phyloP scores from a whole-genome alignment of 2,888 invertebrate genomes.

The Ischnura elegans region DNA sequence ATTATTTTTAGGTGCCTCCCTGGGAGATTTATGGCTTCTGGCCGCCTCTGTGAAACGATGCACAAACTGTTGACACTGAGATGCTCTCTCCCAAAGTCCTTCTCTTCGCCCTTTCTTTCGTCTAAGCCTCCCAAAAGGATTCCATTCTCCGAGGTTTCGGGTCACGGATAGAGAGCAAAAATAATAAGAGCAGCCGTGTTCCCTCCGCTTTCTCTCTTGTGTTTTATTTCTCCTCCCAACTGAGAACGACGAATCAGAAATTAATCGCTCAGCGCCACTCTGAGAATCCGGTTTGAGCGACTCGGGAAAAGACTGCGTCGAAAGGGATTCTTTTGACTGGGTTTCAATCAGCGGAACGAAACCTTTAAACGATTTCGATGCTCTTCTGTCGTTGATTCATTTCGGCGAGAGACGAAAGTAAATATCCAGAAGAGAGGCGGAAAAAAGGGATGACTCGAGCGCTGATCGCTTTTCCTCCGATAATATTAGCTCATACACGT shows the following conservation, averaged over 20 bases:
- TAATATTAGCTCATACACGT: background rate
- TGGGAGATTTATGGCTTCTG: background rate
- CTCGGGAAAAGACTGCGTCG: background rate
- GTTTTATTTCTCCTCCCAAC: background rate
- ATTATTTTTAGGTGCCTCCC: background rate
- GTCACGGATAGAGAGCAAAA: background rate
- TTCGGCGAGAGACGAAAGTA: background rate
- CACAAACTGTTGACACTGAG: background rate
- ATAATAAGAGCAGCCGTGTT: background rate
- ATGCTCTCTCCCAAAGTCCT: background rate
- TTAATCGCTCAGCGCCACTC: background rate
- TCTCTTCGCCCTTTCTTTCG: background rate
- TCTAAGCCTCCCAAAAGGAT: background rate
- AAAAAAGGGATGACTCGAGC: background rate
- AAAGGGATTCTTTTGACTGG: conserved; percentile 12
- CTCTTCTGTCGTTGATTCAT: background rate
- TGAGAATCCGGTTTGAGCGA: background rate
- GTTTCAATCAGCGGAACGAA: background rate
- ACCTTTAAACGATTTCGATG: conserved; percentile 36
- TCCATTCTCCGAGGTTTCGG: background rate
- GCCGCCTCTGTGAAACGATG: background rate
- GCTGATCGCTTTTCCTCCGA: background rate
- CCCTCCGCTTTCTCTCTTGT: background rate
- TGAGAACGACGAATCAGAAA: background rate
- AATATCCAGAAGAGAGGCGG: background rate